Evolutionary conservation across 2,888 invertebrate genomes (phyloP).

Genomic region (Cylindroiulus punctatus): DNA sequence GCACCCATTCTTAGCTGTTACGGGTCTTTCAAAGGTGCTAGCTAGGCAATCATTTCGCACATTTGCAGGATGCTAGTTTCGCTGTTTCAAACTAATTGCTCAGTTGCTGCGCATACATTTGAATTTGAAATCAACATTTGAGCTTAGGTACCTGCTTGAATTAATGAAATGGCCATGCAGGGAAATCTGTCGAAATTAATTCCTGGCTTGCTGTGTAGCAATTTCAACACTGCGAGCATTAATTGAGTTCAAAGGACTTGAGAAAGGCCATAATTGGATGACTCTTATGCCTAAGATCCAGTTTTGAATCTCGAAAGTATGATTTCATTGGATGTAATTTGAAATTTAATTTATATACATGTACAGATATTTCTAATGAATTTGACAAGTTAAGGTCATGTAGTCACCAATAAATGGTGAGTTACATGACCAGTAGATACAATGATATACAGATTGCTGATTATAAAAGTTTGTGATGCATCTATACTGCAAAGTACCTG

Average conservation of each 20-base stretch:
- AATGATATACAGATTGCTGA: too few relatives aligned
- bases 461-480: too few relatives aligned
- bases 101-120: background rate
- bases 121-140: background rate
- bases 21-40: background rate
- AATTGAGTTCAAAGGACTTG: background rate
- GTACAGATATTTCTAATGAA: too few relatives aligned
- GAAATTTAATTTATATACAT: too few relatives aligned
- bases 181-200: constrained; percentile 20
- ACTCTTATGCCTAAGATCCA: too few relatives aligned
- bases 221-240: background rate
- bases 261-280: background rate
- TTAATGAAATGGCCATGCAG: background rate
- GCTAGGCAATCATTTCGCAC: background rate
- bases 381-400: too few relatives aligned
- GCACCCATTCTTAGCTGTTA: background rate
- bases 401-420: too few relatives aligned
- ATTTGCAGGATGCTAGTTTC: background rate
- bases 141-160: background rate
- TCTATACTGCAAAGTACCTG: too few relatives aligned
- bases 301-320: too few relatives aligned
- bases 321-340: too few relatives aligned
- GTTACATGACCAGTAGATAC: too few relatives aligned
- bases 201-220: background rate
- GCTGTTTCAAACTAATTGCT: background rate